Conservation (phyloP, 2,888 invertebrate genomes). For the Meiosimyza decipiens region DNA sequence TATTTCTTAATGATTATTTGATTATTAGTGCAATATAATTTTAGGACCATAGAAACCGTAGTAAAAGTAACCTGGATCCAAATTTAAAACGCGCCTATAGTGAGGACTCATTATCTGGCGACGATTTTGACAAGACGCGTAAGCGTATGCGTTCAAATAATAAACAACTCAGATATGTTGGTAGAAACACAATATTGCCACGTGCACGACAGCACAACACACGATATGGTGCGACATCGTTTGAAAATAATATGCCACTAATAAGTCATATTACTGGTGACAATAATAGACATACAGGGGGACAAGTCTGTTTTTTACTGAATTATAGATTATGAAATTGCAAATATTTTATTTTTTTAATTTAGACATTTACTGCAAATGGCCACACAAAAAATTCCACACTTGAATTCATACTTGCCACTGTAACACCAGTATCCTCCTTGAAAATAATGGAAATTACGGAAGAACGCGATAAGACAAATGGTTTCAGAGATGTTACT, state of each 20-base stretch:
- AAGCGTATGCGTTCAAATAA: conserved; percentile 47
- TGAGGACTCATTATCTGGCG: conserved; percentile 45
- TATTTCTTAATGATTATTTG: not conserved
- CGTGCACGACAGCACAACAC: conserved; percentile 38
- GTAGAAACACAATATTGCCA: conserved; percentile 39
- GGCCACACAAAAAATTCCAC: not conserved
- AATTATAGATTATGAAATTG: too few relatives aligned
- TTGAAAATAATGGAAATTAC: conserved; percentile 36
- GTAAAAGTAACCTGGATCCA: conserved; percentile 41
- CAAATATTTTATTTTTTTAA: too few relatives aligned
- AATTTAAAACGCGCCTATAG: conserved; percentile 39
- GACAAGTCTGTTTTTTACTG: too few relatives aligned
- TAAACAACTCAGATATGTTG: conserved; percentile 37
- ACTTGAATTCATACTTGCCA: conserved; percentile 11
- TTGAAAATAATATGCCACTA: not conserved
- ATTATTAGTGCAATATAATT: not conserved
- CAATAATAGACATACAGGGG: too few relatives aligned
- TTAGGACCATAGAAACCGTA: conserved; percentile 13
- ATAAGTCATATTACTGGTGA: too few relatives aligned
- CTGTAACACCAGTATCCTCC: conserved; percentile 34
- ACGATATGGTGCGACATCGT: not conserved
- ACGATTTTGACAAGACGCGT: conserved; percentile 44
- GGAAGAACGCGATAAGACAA: conserved; percentile 19
- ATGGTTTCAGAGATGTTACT: not conserved
- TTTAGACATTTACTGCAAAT: not conserved